These are phyloP conservation scores for Melitaea athalia DNA, from an alignment of 2,888 invertebrate genomes.

Conservation along the genomic window DNA sequence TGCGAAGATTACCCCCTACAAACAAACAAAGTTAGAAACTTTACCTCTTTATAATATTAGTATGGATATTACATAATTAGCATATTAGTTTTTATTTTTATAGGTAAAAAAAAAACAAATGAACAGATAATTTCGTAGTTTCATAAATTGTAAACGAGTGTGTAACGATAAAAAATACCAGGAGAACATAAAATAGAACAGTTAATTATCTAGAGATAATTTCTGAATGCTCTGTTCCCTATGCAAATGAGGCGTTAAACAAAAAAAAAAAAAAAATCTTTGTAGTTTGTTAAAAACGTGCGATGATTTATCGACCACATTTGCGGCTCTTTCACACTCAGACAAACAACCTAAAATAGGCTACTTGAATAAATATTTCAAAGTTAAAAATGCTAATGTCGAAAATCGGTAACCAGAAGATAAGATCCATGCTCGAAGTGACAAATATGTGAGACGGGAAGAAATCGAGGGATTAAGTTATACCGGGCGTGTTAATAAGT, in stretches of 20 bases:
- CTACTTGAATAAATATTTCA: conserved; percentile 72
- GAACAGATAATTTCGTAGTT: neutral
- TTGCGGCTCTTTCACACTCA: conserved; percentile 57
- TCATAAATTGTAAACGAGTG: neutral
- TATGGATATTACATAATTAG: no score
- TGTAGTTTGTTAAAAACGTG: conserved; percentile 46
- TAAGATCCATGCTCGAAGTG: conserved; percentile 13
- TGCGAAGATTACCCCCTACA: no score
- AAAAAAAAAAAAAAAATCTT: conserved; percentile 39
- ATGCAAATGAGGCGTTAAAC: conserved; percentile 29
- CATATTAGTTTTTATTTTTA: no score
- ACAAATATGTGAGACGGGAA: neutral
- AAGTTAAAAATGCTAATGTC: conserved; percentile 57
- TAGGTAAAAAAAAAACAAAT: no score
- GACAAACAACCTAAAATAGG: conserved; percentile 63
- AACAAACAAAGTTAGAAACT: no score
- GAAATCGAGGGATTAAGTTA: conserved; percentile 7
- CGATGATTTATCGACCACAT: conserved; percentile 54
- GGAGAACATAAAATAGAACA: neutral
- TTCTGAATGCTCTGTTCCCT: conserved; percentile 18
- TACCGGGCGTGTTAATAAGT: conserved; percentile 34
- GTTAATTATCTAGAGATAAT: conserved; percentile 16
- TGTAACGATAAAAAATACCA: conserved; percentile 3
- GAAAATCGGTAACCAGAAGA: conserved; percentile 7
- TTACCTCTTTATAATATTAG: no score